Percentiles rank a stretch among this genome's conserved stretches.
These are phyloP conservation scores for Anticlea derivata DNA, from an alignment of 2,888 invertebrate species.

Conservation along the genomic window DNA sequence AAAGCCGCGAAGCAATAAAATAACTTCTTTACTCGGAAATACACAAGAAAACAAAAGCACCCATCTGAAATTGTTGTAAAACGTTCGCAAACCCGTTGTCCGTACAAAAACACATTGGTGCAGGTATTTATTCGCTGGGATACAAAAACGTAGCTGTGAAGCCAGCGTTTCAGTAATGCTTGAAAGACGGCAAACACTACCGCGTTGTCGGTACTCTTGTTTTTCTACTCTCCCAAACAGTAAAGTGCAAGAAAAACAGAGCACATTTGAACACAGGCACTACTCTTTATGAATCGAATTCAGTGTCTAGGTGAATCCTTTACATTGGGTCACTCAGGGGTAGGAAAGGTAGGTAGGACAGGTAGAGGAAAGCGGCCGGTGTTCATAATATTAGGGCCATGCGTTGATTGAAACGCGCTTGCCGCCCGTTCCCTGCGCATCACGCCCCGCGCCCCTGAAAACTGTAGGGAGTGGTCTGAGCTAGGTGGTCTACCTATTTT, in stretches of 20 bases:
- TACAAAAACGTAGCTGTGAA: slow-evolving; percentile 3
- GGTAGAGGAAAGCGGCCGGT: too few relatives aligned
- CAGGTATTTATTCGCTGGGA: slow-evolving; percentile 9
- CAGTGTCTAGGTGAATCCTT: too few relatives aligned
- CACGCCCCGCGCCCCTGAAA: too few relatives aligned
- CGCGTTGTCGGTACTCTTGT: slow-evolving; percentile 7
- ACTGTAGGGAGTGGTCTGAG: too few relatives aligned
- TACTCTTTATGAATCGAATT: too few relatives aligned
- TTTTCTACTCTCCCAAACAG: slow-evolving; percentile 4
- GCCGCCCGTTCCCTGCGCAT: too few relatives aligned
- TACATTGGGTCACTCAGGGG: too few relatives aligned
- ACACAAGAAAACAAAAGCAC: neutral
- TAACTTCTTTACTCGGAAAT: neutral
- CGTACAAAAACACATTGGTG: slow-evolving; percentile 7
- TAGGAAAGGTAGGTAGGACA: too few relatives aligned
- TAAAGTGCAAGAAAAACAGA: slow-evolving; percentile 24
- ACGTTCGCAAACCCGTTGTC: slow-evolving; percentile 3
- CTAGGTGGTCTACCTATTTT: too few relatives aligned
- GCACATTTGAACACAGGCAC: slow-evolving; percentile 9
- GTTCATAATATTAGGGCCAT: too few relatives aligned
- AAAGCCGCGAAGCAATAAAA: neutral
- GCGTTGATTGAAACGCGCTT: too few relatives aligned
- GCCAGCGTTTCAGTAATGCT: slow-evolving; percentile 9
- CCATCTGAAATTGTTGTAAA: neutral
- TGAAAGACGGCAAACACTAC: slow-evolving; percentile 2